Base-by-base conservation (phyloP, 2,888 invertebrate species). In the Hermaeophaga mercurialis region DNA sequence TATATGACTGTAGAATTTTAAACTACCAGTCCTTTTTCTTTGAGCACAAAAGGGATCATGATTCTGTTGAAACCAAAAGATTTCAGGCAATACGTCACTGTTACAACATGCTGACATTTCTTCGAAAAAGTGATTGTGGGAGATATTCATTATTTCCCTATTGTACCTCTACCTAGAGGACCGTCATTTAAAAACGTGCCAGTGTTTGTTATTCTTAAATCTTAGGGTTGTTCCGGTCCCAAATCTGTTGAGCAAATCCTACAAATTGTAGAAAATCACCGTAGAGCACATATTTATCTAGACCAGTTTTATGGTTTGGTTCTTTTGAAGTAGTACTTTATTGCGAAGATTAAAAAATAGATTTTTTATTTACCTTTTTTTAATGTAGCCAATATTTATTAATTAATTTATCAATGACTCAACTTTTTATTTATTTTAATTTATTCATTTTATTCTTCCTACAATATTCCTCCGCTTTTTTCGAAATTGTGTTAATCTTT, bases 201-300 rank as follows among this genome's bases (percentile, higher is more conserved):
- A 70, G 68, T 73, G 71, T 72, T 72, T 71, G 70, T 71, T 72
- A 70, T 71, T 70, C 68, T 68, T 71, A 66, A 70, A 70, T 70
- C 68, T 68, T 71, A 66, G 59, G 61, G 67, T 66, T 67, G 73
- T 74, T 74, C 71, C 73, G 72, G 73, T 69, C 62, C 64, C 54
- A 67, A 66, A 64, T 65, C 58, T 59, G 54, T 61, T 63, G 60
- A 68, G 67, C 66, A 67, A 67, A 66, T 65, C 62, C 56, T 24
- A 65, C 59, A 66, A 65, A 65, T 64, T 61, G 66, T 64, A 61
- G 66, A 65, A 67, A 67, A 66, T 66, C 64, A 57, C 49, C 59
- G 58, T 46, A 56, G 46, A 60, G 49, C 54, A 56, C 56, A 60
- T 55, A 55, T 62, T 64, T 63, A 62, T 59, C 34, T 55, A 18